phyloP scores from a whole-genome alignment of 2,113 vertebrate species.

The Ciconia boyciana region DNA sequence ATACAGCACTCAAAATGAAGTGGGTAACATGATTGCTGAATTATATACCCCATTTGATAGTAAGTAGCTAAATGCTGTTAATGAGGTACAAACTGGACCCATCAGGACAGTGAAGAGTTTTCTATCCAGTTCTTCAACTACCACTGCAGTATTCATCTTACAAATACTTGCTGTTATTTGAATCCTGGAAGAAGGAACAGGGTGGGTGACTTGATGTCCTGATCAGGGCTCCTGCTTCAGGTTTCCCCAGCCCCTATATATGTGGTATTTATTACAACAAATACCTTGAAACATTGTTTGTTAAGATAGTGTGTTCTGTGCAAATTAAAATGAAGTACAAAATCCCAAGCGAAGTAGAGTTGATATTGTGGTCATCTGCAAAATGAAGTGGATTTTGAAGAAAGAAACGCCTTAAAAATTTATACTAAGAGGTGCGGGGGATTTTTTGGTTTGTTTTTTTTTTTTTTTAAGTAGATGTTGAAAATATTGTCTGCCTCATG shows the following conservation, averaged over 20 bases:
- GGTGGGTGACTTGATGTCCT: background rate
- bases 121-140: background rate
- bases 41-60: background rate
- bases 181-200: background rate
- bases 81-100: background rate
- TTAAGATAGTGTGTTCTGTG: background rate
- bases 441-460: background rate
- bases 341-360: background rate
- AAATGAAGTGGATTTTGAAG: background rate
- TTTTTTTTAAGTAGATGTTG: background rate
- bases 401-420: background rate
- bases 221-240: background rate
- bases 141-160: background rate
- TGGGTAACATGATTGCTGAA: background rate
- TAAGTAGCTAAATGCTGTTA: background rate
- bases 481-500: background rate
- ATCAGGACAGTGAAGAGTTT: background rate
- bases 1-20: background rate
- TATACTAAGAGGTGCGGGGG: background rate
- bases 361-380: background rate
- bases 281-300: background rate
- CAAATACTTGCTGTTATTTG: background rate
- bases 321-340: background rate
- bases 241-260: background rate
- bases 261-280: background rate